These are phyloP conservation scores for Talpa occidentalis DNA, from an alignment of 2,113 vertebrate genomes.

Conservation along the genomic window DNA sequence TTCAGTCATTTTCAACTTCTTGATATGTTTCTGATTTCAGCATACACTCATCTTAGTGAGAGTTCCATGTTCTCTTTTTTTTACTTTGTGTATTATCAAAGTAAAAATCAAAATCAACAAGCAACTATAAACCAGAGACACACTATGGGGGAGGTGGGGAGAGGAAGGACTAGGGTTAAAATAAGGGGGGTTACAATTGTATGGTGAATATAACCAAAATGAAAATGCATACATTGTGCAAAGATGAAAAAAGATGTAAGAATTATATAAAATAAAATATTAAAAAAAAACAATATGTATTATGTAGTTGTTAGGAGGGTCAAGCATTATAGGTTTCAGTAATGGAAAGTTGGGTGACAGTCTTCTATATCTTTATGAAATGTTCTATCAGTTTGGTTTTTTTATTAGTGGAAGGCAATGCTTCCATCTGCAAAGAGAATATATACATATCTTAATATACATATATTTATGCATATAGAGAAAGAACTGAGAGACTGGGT, in stretches of 20 bases:
- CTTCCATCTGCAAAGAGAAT: not conserved
- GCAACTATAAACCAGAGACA: too few relatives aligned
- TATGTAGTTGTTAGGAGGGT: not conserved
- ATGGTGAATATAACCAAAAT: too few relatives aligned
- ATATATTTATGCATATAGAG: not conserved
- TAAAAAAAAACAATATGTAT: not conserved
- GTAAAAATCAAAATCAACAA: too few relatives aligned
- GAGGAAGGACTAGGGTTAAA: too few relatives aligned
- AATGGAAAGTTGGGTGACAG: not conserved
- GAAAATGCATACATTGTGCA: too few relatives aligned
- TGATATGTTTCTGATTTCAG: not conserved
- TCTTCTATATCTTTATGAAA: not conserved
- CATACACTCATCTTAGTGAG: not conserved
- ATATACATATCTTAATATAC: not conserved
- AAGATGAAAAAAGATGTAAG: too few relatives aligned
- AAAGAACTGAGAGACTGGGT: not conserved
- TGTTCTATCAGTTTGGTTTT: not conserved
- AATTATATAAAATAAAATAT: too few relatives aligned
- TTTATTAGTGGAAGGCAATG: not conserved
- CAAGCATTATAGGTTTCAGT: not conserved
- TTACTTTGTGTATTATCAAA: too few relatives aligned
- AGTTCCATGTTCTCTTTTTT: not conserved
- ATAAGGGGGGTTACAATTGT: too few relatives aligned
- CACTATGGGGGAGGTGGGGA: too few relatives aligned
- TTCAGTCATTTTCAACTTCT: not conserved